These are phyloP conservation scores for Leptopilina myrica DNA, from an alignment of 2,888 invertebrate genomes.

Conservation along the genomic window DNA sequence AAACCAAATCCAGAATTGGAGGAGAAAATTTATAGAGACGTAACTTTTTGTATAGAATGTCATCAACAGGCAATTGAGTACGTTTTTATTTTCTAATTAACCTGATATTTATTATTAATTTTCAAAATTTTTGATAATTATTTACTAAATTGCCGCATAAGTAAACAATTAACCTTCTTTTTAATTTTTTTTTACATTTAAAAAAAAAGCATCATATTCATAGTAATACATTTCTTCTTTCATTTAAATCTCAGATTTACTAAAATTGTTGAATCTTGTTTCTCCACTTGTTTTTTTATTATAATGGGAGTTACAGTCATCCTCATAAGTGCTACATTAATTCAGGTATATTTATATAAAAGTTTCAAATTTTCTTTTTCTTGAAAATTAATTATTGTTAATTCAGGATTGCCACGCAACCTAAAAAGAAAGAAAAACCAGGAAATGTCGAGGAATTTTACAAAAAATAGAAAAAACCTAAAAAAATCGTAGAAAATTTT, in stretches of 20 bases:
- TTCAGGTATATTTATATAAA: neutral
- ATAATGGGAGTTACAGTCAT: neutral
- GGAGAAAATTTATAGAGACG: constrained; percentile 3
- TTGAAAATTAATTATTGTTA: too few relatives aligned
- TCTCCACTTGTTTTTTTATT: constrained; percentile 26
- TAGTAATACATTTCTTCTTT: neutral
- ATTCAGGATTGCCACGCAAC: too few relatives aligned
- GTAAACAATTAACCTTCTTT: neutral
- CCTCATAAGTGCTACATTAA: constrained; percentile 18
- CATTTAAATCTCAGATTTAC: neutral
- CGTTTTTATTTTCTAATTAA: neutral
- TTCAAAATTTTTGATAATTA: too few relatives aligned
- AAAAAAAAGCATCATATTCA: neutral
- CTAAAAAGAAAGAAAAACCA: too few relatives aligned
- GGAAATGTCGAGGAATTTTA: too few relatives aligned
- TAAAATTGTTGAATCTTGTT: constrained; percentile 15
- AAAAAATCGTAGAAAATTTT: too few relatives aligned
- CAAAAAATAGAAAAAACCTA: too few relatives aligned
- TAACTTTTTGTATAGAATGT: constrained; percentile 18
- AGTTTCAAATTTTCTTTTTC: too few relatives aligned
- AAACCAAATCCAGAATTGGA: neutral
- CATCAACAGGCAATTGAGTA: constrained; percentile 27
- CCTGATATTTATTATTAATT: too few relatives aligned
- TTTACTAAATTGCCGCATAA: too few relatives aligned
- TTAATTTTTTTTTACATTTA: neutral